Conservation (phyloP, 2,888 invertebrate species). For the Boloria euphrosyne region DNA sequence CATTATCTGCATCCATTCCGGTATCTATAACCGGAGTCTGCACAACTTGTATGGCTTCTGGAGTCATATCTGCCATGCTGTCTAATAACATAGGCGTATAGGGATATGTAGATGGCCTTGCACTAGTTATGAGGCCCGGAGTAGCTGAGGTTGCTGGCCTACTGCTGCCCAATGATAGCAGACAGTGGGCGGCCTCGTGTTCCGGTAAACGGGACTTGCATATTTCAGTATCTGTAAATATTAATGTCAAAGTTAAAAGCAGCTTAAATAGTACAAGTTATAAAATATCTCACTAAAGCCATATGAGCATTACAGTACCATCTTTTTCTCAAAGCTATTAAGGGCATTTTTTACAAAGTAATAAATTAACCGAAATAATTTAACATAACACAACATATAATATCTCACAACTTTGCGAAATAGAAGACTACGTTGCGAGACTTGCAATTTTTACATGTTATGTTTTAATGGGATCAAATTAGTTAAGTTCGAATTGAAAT, state of each 20-base stretch:
- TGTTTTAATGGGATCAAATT: too few species aligned
- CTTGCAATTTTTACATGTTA: too few species aligned
- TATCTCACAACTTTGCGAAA: too few species aligned
- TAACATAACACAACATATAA: too few species aligned
- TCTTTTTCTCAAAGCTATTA: too few species aligned
- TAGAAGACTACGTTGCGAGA: too few species aligned
- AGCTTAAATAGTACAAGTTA: too few species aligned
- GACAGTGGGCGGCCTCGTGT: slow-evolving; percentile 92
- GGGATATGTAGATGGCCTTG: slow-evolving; percentile 86
- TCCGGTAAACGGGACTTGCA: slow-evolving; percentile 88
- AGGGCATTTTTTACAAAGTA: too few species aligned
- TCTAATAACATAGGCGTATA: slow-evolving; percentile 77
- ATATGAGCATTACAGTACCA: too few species aligned
- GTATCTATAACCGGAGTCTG: slow-evolving; percentile 58
- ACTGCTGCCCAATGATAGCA: slow-evolving; percentile 87
- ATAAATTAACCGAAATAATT: too few species aligned
- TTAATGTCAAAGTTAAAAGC: not conserved
- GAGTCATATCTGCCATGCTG: slow-evolving; percentile 53
- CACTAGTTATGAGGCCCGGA: slow-evolving; percentile 82
- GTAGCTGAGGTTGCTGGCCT: slow-evolving; percentile 76
- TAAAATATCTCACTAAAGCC: too few species aligned
- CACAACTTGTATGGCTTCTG: slow-evolving; percentile 57
- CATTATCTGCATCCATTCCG: slow-evolving; percentile 73
- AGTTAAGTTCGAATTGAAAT: too few species aligned
- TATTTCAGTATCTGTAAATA: slow-evolving; percentile 83